phyloP scores from a whole-genome alignment of 2,797 vertebrate species.

The Scolopax bukidnonensis region DNA sequence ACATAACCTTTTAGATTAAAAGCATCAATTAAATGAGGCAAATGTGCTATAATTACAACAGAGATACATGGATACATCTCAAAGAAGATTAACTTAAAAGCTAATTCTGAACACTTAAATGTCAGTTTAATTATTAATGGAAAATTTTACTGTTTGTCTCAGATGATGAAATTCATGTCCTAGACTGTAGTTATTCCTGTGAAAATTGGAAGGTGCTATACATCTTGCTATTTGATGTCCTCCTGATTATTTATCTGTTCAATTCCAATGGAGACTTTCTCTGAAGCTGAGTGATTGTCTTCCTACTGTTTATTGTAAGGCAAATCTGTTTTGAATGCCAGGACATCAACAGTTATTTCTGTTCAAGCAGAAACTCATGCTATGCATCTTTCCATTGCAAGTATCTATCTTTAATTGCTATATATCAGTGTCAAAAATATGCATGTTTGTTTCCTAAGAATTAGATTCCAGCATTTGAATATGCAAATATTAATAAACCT shows the following conservation, averaged over 20 bases:
- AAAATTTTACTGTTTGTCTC: conserved; percentile 17
- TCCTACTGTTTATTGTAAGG: not conserved
- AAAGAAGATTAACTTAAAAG: conserved; percentile 44
- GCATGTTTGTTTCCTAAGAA: not conserved
- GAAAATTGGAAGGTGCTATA: not conserved
- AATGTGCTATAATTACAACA: conserved; percentile 50
- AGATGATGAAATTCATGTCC: conserved; percentile 15
- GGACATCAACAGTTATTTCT: not conserved
- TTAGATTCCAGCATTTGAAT: not conserved
- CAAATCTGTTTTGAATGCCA: not conserved
- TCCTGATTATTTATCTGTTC: not conserved
- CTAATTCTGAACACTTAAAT: conserved; percentile 43
- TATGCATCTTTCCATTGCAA: not conserved
- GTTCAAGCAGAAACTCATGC: not conserved
- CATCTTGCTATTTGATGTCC: not conserved
- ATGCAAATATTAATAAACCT: not conserved
- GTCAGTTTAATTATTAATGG: conserved; percentile 47
- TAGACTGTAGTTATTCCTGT: not conserved
- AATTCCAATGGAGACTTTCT: not conserved
- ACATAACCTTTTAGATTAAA: conserved; percentile 52
- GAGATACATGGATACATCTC: not conserved
- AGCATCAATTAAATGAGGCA: conserved; percentile 45
- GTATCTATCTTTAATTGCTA: not conserved
- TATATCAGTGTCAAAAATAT: not conserved
- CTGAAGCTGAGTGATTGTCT: not conserved